Conservation (phyloP, 2,797 vertebrate genomes). For the Hyperoplus immaculatus region DNA sequence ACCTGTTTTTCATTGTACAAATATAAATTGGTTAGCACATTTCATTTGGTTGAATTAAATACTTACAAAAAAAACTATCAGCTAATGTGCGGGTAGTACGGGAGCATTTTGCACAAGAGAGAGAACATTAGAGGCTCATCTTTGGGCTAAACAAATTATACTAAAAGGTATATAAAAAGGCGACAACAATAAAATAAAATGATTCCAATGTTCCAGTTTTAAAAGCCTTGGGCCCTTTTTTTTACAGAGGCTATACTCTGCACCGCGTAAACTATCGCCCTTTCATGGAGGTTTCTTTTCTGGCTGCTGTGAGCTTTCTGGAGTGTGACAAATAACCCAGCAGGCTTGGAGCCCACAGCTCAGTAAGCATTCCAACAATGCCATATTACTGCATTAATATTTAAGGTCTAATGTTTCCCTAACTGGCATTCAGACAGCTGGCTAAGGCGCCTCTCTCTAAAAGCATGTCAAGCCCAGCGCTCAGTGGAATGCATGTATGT, state of each 20-base stretch:
- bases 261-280: slow-evolving; percentile 22
- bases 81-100: slow-evolving; percentile 2
- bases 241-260: slow-evolving; percentile 11
- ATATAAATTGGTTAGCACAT: slow-evolving; percentile 31
- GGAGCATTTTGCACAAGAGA: slow-evolving; percentile 19
- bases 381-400: slow-evolving; percentile 88
- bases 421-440: slow-evolving; percentile 80
- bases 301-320: slow-evolving; percentile 72
- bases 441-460: slow-evolving; percentile 64
- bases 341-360: slow-evolving; percentile 78
- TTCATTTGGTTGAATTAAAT: slow-evolving; percentile 32
- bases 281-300: slow-evolving; percentile 56
- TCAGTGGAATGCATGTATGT: slow-evolving; percentile 51
- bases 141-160: slow-evolving; percentile 2
- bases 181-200: slow-evolving; percentile 10
- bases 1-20: slow-evolving; percentile 61
- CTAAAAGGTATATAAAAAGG: slow-evolving; percentile 15
- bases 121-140: slow-evolving; percentile 2
- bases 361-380: slow-evolving; percentile 84
- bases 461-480: slow-evolving; percentile 62
- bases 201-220: slow-evolving; percentile 12
- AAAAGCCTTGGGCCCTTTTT: slow-evolving; percentile 18
- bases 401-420: slow-evolving; percentile 86
- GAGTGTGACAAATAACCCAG: slow-evolving; percentile 83
- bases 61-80: slow-evolving; percentile 23